A percentile compares a stretch with the other conserved stretches of the same genome.
Conservation (phyloP, 2,797 vertebrate genomes). For the Pangasius djambal region DNA sequence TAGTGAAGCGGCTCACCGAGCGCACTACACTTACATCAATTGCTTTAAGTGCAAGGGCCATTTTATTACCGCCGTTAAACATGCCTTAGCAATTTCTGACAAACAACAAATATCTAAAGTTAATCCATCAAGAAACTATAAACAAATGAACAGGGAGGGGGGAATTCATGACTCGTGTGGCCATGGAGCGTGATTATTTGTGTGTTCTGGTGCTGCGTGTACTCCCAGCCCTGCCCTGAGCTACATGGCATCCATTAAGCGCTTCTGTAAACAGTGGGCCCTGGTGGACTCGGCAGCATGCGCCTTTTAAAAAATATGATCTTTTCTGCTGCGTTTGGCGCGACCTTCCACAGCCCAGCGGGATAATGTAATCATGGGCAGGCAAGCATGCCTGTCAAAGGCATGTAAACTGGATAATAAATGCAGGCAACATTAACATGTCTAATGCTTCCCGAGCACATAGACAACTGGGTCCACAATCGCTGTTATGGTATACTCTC, state of each 20-base stretch:
- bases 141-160: conserved; percentile 51
- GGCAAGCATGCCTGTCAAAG: conserved; percentile 63
- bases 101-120: conserved; percentile 69
- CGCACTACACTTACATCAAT: conserved; percentile 38
- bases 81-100: conserved; percentile 57
- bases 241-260: conserved; percentile 73
- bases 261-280: conserved; percentile 68
- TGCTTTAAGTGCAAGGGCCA: conserved; percentile 39
- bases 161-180: conserved; percentile 32
- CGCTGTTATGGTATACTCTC: neutral
- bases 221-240: conserved; percentile 61
- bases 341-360: conserved; percentile 70
- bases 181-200: conserved; percentile 49
- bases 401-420: conserved; percentile 69
- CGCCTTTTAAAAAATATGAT: conserved; percentile 68
- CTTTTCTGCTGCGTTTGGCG: conserved; percentile 62
- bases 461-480: conserved; percentile 27
- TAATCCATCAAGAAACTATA: conserved; percentile 66
- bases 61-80: conserved; percentile 50
- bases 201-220: conserved; percentile 52
- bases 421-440: conserved; percentile 67
- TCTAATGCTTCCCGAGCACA: conserved; percentile 53
- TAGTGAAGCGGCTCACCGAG: conserved; percentile 14
- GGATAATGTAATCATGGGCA: conserved; percentile 69
- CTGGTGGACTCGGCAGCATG: conserved; percentile 63